Evolutionary conservation across 2,888 invertebrate genomes (phyloP), one percentile per base, ranked within the genome.

Genomic region (Eupithecia abbreviata): DNA sequence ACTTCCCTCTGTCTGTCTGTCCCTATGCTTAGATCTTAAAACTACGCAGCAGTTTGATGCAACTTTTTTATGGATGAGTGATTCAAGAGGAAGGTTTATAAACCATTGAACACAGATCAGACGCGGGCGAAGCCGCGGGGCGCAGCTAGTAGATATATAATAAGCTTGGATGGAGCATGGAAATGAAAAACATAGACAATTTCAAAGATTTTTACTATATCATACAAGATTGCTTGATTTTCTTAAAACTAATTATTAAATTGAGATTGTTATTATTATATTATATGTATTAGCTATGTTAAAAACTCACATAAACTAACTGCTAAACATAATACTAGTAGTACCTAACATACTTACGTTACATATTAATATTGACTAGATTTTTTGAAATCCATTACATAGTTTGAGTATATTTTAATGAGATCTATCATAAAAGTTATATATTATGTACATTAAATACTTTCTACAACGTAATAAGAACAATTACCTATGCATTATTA

Each of bases 211-310:
- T 71, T 71, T 49, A 71, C 55, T 76, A n/a, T 43, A 58, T 42
- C 18, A 55, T 49, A 75, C 30, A 67, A 55, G 65, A 75, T 75
- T 75, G 75, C 75, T 71, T 75, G 43, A 55, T 65, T 65, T 13
- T 71, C 51, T 71, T 66, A 55, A 58, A 70, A 51, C n/a, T 42
- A 66, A 66, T 15, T 66, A 58, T 58, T 58, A 58, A 58, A 58
- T 55, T 55, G 58, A 18, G 3, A n/a, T 55, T n/a, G 15, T 0
- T 55, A 58, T 55, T 58, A 58, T 18, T 18, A 58, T 18, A 2
- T 18, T 58, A 58, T 18, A 7, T 58, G 18, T 9, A 15, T 6
- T 51, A 15, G 15, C 4, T 51, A 51, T 6, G 62, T 62, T 62
- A 10, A 15, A 18, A 15, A 41, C n/a, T 55, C 15, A 13, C 30